Conservation (phyloP, 2,113 vertebrate species). For the Austrofundulus limnaeus region DNA sequence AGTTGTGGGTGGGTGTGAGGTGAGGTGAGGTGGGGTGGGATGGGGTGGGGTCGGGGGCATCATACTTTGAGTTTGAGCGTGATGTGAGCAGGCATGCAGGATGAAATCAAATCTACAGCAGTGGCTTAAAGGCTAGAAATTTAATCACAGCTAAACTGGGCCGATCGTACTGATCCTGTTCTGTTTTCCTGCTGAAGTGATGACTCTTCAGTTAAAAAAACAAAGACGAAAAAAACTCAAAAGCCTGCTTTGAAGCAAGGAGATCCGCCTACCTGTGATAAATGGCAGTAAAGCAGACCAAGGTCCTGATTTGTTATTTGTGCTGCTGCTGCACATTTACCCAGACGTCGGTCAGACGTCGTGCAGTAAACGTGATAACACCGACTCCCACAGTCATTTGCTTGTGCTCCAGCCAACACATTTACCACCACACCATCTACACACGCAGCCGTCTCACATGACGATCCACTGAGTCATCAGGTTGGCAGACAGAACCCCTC, state of each 20-base stretch:
- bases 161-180: background rate
- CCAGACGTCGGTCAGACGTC: constrained; percentile 32
- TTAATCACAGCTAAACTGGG: background rate
- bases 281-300: constrained; percentile 43
- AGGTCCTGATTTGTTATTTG: constrained; percentile 44
- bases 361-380: constrained; percentile 50
- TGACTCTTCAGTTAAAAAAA: background rate
- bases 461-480: constrained; percentile 55
- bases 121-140: constrained; percentile 6
- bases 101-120: constrained; percentile 16
- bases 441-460: constrained; percentile 40
- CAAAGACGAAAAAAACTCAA: constrained; percentile 1
- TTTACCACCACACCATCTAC: constrained; percentile 32
- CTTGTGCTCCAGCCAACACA: constrained; percentile 55
- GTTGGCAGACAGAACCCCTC: constrained; percentile 28
- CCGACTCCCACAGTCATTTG: constrained; percentile 34
- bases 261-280: constrained; percentile 33
- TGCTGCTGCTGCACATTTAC: constrained; percentile 12
- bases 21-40: background rate
- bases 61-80: constrained; percentile 34
- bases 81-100: constrained; percentile 34
- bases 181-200: background rate
- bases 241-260: background rate
- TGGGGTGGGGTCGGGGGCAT: background rate
- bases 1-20: background rate